These are phyloP conservation scores for Pontoporia blainvillei DNA, from an alignment of 2,113 vertebrate genomes.

Conservation along the genomic window DNA sequence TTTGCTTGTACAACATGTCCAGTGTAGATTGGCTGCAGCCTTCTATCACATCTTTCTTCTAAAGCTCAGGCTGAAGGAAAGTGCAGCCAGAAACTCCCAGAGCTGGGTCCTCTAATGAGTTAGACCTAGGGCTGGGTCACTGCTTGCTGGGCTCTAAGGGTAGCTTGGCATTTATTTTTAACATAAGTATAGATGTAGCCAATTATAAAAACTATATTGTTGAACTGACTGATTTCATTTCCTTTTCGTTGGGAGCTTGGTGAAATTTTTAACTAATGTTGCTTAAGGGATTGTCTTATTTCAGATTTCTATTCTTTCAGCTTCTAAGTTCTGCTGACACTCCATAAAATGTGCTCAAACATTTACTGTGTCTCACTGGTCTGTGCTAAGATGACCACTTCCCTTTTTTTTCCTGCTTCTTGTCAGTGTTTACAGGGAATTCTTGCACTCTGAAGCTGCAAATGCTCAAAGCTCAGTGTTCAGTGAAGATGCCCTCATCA, in stretches of 20 bases:
- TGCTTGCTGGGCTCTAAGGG: not conserved
- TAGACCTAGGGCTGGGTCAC: rapidly evolving
- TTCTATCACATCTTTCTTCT: not conserved
- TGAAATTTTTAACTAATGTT: not conserved
- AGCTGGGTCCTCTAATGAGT: not conserved
- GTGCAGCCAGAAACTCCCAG: not conserved
- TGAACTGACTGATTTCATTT: not conserved
- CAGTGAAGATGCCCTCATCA: not conserved
- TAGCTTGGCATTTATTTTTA: not conserved
- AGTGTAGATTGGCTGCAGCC: not conserved
- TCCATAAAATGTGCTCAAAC: not conserved
- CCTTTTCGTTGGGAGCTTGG: not conserved
- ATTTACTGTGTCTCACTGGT: not conserved
- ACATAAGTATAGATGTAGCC: not conserved
- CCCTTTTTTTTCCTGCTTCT: not conserved
- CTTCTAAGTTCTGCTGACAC: not conserved
- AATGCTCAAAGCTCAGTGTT: not conserved
- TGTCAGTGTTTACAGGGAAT: not conserved
- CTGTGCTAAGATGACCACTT: not conserved
- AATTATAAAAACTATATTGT: not conserved
- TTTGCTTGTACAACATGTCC: not conserved
- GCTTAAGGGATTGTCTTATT: not conserved
- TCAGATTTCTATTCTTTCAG: not conserved
- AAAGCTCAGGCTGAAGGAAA: not conserved
- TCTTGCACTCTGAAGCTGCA: not conserved